Conservation (phyloP, 2,888 invertebrate species). For the Ramazzottius varieornatus region DNA sequence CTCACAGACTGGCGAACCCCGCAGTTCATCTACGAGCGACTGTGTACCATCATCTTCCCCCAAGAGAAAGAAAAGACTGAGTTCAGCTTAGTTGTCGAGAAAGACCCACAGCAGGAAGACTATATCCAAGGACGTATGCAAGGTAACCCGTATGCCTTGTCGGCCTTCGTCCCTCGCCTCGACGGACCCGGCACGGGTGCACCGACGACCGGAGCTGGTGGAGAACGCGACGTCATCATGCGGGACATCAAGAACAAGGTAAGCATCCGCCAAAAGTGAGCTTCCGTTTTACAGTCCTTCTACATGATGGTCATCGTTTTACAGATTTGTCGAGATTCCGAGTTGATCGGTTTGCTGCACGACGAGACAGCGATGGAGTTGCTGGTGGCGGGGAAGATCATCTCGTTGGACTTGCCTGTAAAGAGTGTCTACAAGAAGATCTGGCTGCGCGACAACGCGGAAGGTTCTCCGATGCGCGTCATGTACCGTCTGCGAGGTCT, state of each 20-base stretch:
- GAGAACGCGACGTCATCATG: slow-evolving; percentile 32
- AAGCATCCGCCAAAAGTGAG: not conserved
- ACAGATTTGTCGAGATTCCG: slow-evolving; percentile 40
- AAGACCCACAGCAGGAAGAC: slow-evolving; percentile 95
- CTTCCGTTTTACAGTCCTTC: slow-evolving; percentile 19
- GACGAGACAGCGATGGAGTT: slow-evolving; percentile 97
- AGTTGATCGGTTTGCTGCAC: slow-evolving; percentile 80
- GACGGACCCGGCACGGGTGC: too few relatives aligned
- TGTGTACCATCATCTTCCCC: slow-evolving; percentile 86
- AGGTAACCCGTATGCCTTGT: slow-evolving; percentile 82
- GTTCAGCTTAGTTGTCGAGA: slow-evolving; percentile 80
- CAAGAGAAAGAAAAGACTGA: slow-evolving; percentile 90
- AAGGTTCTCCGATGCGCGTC: slow-evolving; percentile 82
- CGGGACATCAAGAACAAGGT: slow-evolving; percentile 96
- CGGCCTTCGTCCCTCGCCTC: not conserved
- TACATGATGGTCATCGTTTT: not conserved
- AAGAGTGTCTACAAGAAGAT: slow-evolving; percentile 40
- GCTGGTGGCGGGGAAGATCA: slow-evolving; percentile 88
- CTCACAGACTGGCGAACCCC: slow-evolving; percentile 78
- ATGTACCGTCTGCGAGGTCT: slow-evolving; percentile 91
- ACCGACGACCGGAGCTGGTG: too few relatives aligned
- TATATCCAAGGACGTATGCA: slow-evolving; percentile 89
- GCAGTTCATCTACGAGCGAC: slow-evolving; percentile 82
- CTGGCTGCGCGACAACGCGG: slow-evolving; percentile 22
- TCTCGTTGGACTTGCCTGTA: slow-evolving; percentile 78